Conservation (phyloP, 2,113 vertebrate species). For the Cyphomyrus plagiostoma region DNA sequence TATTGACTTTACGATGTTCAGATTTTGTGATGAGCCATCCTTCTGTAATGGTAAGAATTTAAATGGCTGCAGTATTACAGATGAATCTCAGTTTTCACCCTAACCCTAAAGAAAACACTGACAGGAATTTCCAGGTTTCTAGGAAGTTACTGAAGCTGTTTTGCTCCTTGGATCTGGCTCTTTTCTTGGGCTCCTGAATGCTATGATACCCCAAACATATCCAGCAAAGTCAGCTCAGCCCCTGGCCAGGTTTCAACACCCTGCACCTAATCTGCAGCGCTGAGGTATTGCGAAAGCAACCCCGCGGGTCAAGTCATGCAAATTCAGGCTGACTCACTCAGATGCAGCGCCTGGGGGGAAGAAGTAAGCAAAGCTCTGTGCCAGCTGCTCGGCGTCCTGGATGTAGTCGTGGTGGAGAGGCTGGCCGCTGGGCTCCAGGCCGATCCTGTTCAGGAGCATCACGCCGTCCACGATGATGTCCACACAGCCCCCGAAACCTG, state of each 20-base stretch:
- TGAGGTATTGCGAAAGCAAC: not conserved
- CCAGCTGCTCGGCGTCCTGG: slow-evolving; percentile 59
- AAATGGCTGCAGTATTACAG: not conserved
- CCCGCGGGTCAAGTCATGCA: not conserved
- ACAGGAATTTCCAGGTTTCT: not conserved
- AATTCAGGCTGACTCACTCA: slow-evolving; percentile 58
- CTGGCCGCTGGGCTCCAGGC: slow-evolving; percentile 50
- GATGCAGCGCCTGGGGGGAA: slow-evolving; percentile 72
- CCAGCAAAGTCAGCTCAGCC: not conserved
- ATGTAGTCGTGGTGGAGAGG: slow-evolving; percentile 68
- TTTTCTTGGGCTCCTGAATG: not conserved
- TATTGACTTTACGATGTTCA: not conserved
- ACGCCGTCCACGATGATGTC: slow-evolving; percentile 70
- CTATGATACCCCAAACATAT: not conserved
- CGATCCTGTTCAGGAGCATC: slow-evolving; percentile 61
- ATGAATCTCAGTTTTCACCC: not conserved
- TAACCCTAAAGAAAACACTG: not conserved
- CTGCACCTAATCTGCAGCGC: not conserved
- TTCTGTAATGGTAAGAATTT: not conserved
- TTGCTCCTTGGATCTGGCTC: not conserved
- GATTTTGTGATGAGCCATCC: not conserved
- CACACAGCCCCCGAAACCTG: slow-evolving; percentile 75
- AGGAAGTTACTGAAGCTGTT: not conserved
- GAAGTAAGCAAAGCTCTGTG: slow-evolving; percentile 74
- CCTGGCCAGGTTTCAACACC: not conserved